Base-by-base conservation (phyloP, 2,888 invertebrate genomes). In the Myathropa florea region DNA sequence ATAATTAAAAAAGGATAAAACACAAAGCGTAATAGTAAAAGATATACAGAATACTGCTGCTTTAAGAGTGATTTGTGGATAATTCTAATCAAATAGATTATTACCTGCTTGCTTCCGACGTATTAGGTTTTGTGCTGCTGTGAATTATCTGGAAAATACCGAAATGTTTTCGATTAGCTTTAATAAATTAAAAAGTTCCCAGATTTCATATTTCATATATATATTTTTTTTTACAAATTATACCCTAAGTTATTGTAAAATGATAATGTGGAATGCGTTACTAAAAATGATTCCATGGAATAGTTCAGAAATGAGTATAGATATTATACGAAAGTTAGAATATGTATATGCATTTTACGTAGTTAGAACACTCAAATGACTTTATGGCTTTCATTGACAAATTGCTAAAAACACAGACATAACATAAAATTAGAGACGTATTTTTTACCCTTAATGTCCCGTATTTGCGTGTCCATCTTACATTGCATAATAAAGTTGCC, bases 71-170 rank as follows among this genome's bases (percentile, higher is more conserved):
- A 21, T 4, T 39, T n/a, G n/a, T 59, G 23, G 23, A 28, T 1
- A 6, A 55, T 33, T 26, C 3, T 3, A 23, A 57, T n/a, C n/a
- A 46, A 46, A n/a, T 46, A 1, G 6, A 3, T 14, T 57, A 93
- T 94, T 93, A 95, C 95, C 95, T 94, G 89, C 93, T 93, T 79
- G 94, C 93, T 92, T 95, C 94, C 89, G 93, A 92, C 89, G 93
- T 93, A 88, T 93, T 93, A 89, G 94, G 91, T 89, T 94, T 93
- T 87, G 94, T 91, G 88, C 93, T 94, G 93, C 94, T 92, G 92
- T 95, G 95, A 91, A 95, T 95, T 94, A 95, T 95, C 95, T 95
- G 93, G n/a, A 94, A 94, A 91, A 90, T 30, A 7, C 18, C 23
- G 30, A 64, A 7, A 59, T 18, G 7, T 2, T 0, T 7, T 18